Percentiles rank a stretch among this genome's conserved stretches.
These are phyloP conservation scores for Aphidoletes aphidimyza DNA, from an alignment of 2,888 invertebrate species.

Conservation along the genomic window DNA sequence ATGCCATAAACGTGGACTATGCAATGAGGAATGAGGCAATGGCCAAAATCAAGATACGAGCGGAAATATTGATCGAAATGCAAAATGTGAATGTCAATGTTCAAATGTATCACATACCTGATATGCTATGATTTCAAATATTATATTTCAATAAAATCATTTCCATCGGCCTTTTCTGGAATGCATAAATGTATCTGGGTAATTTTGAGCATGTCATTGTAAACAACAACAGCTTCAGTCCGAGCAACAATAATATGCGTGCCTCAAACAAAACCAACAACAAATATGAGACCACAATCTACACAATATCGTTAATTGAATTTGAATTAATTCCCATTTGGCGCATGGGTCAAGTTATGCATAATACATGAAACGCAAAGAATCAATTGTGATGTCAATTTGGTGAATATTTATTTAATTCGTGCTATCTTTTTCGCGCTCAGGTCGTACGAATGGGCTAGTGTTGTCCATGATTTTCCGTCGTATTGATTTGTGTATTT, in stretches of 20 bases:
- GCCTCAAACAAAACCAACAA: background rate
- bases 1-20: too few relatives aligned
- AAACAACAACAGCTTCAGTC: background rate
- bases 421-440: background rate
- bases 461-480: too few relatives aligned
- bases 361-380: slow-evolving; percentile 32
- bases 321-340: slow-evolving; percentile 44
- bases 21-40: too few relatives aligned
- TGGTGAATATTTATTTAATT: slow-evolving; percentile 38
- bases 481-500: background rate
- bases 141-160: background rate
- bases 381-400: slow-evolving; percentile 51
- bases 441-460: too few relatives aligned
- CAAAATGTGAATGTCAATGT: background rate
- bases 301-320: slow-evolving; percentile 45
- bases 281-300: background rate
- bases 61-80: background rate
- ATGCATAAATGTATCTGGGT: background rate
- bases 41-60: background rate
- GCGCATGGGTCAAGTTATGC: slow-evolving; percentile 50
- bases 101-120: background rate
- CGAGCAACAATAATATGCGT: background rate
- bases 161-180: background rate
- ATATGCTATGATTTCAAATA: too few relatives aligned
- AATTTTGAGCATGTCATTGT: slow-evolving; percentile 22